These are phyloP conservation scores for Silurus aristotelis DNA, from an alignment of 2,797 vertebrate genomes.

Conservation along the genomic window DNA sequence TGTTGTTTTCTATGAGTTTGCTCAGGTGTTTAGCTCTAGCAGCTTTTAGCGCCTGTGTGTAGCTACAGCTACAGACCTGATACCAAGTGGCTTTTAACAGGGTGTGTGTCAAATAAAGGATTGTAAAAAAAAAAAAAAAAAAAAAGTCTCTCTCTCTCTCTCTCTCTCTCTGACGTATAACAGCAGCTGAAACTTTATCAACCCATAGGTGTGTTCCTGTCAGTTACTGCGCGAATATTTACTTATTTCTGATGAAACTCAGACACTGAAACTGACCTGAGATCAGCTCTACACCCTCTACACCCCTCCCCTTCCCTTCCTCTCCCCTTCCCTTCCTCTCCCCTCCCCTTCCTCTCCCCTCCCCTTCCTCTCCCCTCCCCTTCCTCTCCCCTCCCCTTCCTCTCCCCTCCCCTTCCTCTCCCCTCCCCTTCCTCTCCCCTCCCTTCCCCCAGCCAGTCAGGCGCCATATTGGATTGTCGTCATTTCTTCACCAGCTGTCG, in stretches of 20 bases:
- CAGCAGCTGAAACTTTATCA: slow-evolving; percentile 17
- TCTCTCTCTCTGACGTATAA: not conserved
- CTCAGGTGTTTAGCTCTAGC: no score
- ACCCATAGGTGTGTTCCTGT: not conserved
- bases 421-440: no score
- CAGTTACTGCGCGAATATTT: not conserved
- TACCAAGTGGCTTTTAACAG: no score
- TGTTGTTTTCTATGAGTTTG: no score
- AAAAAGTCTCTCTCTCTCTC: no score
- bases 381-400: fast-evolving
- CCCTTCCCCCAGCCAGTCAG: not conserved
- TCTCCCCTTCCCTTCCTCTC: not conserved
- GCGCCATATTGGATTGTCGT: slow-evolving; percentile 22
- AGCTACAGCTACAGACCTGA: no score
- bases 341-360: not conserved
- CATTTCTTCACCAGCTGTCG: slow-evolving; percentile 3
- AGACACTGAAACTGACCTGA: slow-evolving; percentile 4
- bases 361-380: no score
- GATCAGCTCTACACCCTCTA: not conserved
- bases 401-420: fast-evolving
- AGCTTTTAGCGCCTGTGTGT: no score
- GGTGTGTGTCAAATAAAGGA: no score
- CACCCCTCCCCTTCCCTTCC: no score
- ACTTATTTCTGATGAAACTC: not conserved
- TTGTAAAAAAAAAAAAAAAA: no score